Evolutionary conservation across 92 coral and sea anemone genomes (phyloP).

Genomic region (Epizoanthus stellaris): DNA sequence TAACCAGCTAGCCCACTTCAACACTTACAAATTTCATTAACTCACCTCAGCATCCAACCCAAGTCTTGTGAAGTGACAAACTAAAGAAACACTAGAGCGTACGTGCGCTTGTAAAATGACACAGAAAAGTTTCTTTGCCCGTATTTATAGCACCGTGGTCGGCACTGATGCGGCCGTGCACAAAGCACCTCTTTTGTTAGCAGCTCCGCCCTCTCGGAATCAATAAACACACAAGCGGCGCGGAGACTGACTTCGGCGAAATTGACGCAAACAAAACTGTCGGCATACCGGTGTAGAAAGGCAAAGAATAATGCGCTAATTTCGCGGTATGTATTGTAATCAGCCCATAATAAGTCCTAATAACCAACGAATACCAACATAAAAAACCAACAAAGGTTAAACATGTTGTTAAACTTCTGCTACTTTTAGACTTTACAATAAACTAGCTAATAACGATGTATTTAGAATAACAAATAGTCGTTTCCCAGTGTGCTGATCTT

Average conservation of each 20-base stretch:
- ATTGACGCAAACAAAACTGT: constrained; percentile 1
- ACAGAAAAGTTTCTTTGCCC: neutral
- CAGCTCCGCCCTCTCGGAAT: constrained; percentile 17
- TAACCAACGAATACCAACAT: neutral
- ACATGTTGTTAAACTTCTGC: constrained; percentile 11
- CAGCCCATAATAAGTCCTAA: constrained; percentile 9
- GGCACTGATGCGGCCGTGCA: neutral
- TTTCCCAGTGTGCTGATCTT: neutral
- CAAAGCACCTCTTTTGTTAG: constrained; percentile 12
- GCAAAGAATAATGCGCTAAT: neutral
- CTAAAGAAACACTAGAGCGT: neutral
- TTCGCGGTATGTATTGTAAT: constrained; percentile 4
- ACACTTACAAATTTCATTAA: neutral
- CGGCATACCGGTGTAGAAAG: constrained; percentile 13
- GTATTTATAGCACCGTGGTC: neutral
- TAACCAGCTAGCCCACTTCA: neutral
- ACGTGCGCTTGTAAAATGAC: neutral
- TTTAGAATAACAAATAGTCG: constrained; percentile 4
- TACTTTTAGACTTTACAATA: neutral
- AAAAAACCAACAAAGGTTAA: neutral
- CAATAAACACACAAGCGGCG: constrained; percentile 2
- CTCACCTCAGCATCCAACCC: neutral
- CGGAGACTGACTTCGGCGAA: constrained; percentile 14
- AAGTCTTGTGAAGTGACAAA: neutral
- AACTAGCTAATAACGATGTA: neutral